Evolutionary conservation across 2,113 vertebrate genomes (phyloP).

Genomic region (Gobio gobio): DNA sequence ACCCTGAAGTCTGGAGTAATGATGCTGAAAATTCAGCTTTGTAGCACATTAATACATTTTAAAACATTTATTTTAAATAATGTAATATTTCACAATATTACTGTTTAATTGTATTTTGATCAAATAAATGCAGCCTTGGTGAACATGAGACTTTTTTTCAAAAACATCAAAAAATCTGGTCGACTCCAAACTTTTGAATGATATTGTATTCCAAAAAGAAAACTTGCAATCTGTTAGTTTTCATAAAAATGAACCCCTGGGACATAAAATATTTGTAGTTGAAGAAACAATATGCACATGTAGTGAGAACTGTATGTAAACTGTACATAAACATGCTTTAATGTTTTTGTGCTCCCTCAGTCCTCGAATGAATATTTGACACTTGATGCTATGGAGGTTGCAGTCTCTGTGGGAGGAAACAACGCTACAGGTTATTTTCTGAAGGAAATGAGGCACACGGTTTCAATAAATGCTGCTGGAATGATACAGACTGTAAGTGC

Average conservation of each 20-base stretch:
- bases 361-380: slow-evolving; percentile 59
- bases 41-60: background rate
- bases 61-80: background rate
- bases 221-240: background rate
- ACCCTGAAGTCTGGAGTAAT: background rate
- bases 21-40: background rate
- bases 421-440: rapidly evolving
- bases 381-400: rapidly evolving
- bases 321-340: background rate
- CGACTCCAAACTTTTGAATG: background rate
- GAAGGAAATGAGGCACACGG: slow-evolving; percentile 61
- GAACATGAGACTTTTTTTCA: background rate
- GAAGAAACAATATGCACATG: background rate
- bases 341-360: slow-evolving; percentile 50
- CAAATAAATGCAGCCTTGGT: background rate
- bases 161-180: background rate
- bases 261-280: background rate
- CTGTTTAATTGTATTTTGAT: background rate
- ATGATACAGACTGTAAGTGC: background rate
- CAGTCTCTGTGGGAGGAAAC: rapidly evolving
- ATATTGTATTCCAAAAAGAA: background rate
- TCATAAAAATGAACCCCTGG: background rate
- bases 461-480: slow-evolving; percentile 47
- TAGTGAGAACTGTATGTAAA: background rate
- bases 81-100: background rate